Conservation (phyloP, 1,140 invertebrate genomes). For the Eumaeus atala region DNA sequence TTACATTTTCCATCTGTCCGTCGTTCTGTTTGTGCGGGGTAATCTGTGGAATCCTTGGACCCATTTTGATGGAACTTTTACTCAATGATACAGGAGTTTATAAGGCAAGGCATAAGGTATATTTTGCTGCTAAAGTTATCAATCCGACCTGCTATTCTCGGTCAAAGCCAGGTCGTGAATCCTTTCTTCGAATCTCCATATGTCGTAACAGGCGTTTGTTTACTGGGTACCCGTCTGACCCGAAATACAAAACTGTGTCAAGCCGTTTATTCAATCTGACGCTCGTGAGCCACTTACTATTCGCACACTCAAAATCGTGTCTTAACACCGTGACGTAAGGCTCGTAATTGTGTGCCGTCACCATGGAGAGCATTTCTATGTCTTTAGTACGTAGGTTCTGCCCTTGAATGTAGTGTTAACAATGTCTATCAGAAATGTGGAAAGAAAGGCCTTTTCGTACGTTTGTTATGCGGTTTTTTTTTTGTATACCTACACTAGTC, state of each 20-base stretch:
- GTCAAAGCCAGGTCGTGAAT: not conserved
- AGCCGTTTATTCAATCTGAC: constrained; percentile 72
- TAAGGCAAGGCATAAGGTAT: too few species aligned
- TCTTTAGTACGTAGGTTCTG: constrained; percentile 46
- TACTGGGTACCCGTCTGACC: constrained; percentile 62
- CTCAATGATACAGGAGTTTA: too few species aligned
- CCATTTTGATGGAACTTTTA: too few species aligned
- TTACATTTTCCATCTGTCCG: too few species aligned
- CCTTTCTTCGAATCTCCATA: constrained; percentile 38
- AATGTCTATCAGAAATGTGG: constrained; percentile 32
- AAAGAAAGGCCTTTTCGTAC: constrained; percentile 6
- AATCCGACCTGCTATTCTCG: too few species aligned
- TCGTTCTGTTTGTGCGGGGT: too few species aligned
- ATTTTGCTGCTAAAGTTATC: too few species aligned
- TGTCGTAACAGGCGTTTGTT: constrained; percentile 62
- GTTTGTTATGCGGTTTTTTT: not conserved
- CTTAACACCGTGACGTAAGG: constrained; percentile 24
- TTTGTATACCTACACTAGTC: not conserved
- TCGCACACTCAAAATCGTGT: constrained; percentile 25
- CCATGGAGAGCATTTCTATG: constrained; percentile 28
- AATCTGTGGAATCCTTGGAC: too few species aligned
- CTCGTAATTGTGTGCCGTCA: constrained; percentile 18
- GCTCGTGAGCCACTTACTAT: constrained; percentile 36
- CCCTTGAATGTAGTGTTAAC: constrained; percentile 57
- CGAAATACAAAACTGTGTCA: constrained; percentile 70